Percentiles rank a stretch among this genome's conserved stretches.
Evolutionary conservation across 92 coral and sea anemone genomes (phyloP).

Genomic region (Bergia puertoricense): DNA sequence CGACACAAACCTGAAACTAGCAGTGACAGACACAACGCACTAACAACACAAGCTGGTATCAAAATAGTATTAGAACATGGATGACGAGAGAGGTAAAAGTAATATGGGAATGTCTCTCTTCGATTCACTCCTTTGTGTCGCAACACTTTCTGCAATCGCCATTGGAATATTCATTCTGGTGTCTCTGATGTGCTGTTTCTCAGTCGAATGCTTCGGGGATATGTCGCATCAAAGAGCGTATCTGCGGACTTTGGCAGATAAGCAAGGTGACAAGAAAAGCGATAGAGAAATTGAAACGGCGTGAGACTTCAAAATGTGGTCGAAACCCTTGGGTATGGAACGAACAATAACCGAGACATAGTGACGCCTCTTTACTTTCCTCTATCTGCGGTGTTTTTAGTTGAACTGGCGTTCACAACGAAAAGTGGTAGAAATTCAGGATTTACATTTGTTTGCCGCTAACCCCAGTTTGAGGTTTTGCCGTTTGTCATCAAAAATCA

Average conservation of each 20-base stretch:
- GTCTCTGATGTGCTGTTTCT: background rate
- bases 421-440: too few species aligned
- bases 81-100: background rate
- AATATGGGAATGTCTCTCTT: background rate
- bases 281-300: background rate
- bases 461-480: too few species aligned
- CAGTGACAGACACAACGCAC: background rate
- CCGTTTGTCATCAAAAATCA: too few species aligned
- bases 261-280: background rate
- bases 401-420: too few species aligned
- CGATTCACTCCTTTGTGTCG: background rate
- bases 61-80: background rate
- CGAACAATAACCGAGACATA: background rate
- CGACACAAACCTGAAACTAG: background rate
- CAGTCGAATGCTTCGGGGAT: background rate
- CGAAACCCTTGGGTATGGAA: too few species aligned
- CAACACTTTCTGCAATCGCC: background rate
- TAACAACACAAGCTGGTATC: background rate
- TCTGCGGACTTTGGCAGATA: background rate
- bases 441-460: too few species aligned
- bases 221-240: background rate
- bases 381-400: background rate
- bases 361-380: too few species aligned
- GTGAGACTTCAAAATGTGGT: background rate
- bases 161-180: background rate